Conservation (phyloP, 1,140 invertebrate species). For the Tetramorium parvispinum region DNA sequence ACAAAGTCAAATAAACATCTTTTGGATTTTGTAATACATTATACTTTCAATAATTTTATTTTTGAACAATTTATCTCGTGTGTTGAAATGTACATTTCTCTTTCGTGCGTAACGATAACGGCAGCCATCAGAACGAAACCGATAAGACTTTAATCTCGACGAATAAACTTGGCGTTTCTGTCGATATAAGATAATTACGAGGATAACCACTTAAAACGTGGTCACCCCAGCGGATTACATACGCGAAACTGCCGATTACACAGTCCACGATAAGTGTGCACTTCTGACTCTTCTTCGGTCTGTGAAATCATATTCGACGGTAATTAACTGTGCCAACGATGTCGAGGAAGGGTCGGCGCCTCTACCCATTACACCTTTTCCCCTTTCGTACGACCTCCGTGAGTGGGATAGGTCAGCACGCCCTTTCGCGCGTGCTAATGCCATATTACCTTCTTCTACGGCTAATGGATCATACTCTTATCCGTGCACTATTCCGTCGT, state of each 20-base stretch:
- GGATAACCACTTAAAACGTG: slow-evolving; percentile 31
- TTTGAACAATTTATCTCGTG: background rate
- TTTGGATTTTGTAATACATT: background rate
- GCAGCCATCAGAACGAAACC: background rate
- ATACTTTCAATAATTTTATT: background rate
- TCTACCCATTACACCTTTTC: slow-evolving; percentile 64
- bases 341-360: slow-evolving; percentile 55
- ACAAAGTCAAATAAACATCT: background rate
- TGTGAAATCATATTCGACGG: slow-evolving; percentile 72
- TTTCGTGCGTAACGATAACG: background rate
- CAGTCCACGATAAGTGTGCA: slow-evolving; percentile 31
- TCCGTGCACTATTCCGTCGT: slow-evolving; percentile 61
- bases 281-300: slow-evolving; percentile 44
- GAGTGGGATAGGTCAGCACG: slow-evolving; percentile 76
- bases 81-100: background rate
- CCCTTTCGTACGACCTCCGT: slow-evolving; percentile 61
- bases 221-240: background rate
- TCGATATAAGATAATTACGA: slow-evolving; percentile 35
- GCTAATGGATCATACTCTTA: slow-evolving; percentile 75
- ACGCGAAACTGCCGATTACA: slow-evolving; percentile 42
- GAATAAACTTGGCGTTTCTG: slow-evolving; percentile 26
- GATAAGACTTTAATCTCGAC: slow-evolving; percentile 19
- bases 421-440: slow-evolving; percentile 73
- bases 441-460: slow-evolving; percentile 71
- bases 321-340: slow-evolving; percentile 73